Evolutionary conservation across 2,797 vertebrate genomes (phyloP).

Genomic region (Pagetopsis macropterus): DNA sequence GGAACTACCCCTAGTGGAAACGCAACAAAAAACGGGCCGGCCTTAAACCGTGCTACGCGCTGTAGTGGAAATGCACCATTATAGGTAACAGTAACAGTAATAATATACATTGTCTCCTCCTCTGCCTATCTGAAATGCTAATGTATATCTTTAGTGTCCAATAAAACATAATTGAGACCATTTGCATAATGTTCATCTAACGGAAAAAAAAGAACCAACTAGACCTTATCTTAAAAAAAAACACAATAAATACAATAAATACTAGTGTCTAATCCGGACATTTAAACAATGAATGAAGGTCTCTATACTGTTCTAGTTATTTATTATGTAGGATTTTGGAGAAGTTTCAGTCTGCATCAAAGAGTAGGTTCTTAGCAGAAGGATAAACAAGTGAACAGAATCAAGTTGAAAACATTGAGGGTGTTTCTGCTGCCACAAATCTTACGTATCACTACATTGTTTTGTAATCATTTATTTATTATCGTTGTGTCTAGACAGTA

Average conservation of each 20-base stretch:
- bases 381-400: slow-evolving; percentile 20
- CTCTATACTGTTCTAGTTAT: slow-evolving; percentile 10
- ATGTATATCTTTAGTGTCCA: too few relatives aligned
- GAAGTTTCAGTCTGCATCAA: neutral
- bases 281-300: slow-evolving; percentile 16
- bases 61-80: too few relatives aligned
- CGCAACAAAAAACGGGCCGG: too few relatives aligned
- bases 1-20: too few relatives aligned
- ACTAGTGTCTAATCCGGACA: neutral
- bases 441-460: slow-evolving; percentile 7
- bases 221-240: neutral
- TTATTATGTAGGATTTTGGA: slow-evolving; percentile 1
- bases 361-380: slow-evolving; percentile 1
- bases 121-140: too few relatives aligned
- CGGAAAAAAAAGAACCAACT: neutral
- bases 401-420: slow-evolving; percentile 15
- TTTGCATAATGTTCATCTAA: neutral
- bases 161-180: neutral
- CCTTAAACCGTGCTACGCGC: too few relatives aligned
- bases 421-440: slow-evolving; percentile 11
- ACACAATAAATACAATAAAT: slow-evolving; percentile 10
- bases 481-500: neutral
- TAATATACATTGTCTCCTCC: too few relatives aligned
- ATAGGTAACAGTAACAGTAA: neutral
- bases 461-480: slow-evolving; percentile 28